Percentiles rank a stretch among this genome's conserved stretches.
Evolutionary conservation across 2,113 vertebrate species (phyloP).

Genomic region (Hemibagrus wyckioides): DNA sequence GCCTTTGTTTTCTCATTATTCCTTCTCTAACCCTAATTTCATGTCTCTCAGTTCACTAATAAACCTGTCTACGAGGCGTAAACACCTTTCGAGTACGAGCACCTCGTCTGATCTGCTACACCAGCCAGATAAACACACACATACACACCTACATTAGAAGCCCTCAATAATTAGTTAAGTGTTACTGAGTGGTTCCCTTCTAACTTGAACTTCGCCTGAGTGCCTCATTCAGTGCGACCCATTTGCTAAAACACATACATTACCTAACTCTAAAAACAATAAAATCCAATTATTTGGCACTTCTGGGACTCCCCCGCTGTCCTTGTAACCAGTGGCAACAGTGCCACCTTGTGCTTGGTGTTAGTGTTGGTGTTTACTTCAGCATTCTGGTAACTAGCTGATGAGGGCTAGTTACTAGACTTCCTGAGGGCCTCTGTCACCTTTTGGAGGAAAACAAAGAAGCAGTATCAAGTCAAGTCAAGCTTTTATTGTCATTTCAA

Average conservation of each 20-base stretch:
- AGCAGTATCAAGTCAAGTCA: no score
- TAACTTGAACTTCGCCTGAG: conserved; percentile 28
- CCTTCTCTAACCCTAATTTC: background rate
- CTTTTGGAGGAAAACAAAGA: background rate
- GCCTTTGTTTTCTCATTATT: background rate
- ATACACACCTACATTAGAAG: conserved; percentile 28
- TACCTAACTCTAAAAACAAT: conserved; percentile 37
- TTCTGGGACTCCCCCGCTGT: background rate
- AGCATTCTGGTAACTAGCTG: no score
- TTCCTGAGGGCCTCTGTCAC: background rate
- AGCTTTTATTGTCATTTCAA: no score
- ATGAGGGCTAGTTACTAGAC: no score
- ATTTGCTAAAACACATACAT: conserved; percentile 43
- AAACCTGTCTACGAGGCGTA: background rate
- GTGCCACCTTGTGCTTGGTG: conserved; percentile 27
- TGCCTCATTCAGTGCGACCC: conserved; percentile 31
- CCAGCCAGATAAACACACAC: background rate
- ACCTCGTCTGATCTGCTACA: conserved; percentile 5
- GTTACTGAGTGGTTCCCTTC: conserved; percentile 25
- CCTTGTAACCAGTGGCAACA: conserved; percentile 5
- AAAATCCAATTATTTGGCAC: conserved; percentile 16
- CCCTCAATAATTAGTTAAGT: conserved; percentile 45
- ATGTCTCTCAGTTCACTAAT: conserved; percentile 6
- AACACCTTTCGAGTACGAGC: background rate
- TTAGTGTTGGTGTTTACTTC: background rate